phyloP scores from a whole-genome alignment of 2,113 vertebrate species.

The Sinocyclocheilus rhinocerous region DNA sequence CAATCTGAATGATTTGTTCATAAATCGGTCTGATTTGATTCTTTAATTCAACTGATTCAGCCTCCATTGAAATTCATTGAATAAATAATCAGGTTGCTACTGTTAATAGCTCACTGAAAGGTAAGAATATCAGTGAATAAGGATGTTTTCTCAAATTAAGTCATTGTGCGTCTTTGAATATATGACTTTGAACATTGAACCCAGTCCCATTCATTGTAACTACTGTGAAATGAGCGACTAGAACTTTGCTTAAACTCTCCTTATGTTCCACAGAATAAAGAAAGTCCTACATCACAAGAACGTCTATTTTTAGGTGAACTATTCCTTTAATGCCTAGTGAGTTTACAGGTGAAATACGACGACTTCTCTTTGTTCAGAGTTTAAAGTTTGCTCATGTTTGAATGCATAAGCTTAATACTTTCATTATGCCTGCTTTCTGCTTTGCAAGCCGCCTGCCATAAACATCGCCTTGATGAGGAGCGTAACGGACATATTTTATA shows the following conservation, averaged over 20 bases:
- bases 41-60: not conserved
- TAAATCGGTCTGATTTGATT: not conserved
- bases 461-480: conserved; percentile 50
- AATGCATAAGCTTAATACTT: conserved; percentile 53
- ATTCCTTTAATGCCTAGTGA: not conserved
- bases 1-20: not conserved
- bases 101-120: not conserved
- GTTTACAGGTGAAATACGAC: conserved; percentile 5
- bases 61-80: not conserved
- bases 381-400: conserved; percentile 45
- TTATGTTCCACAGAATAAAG: not conserved
- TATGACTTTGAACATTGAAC: not conserved
- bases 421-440: conserved; percentile 57
- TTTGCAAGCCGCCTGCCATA: conserved; percentile 55
- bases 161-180: not conserved
- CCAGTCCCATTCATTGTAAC: not conserved
- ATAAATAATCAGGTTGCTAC: not conserved
- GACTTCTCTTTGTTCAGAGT: conserved; percentile 38
- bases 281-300: too few species aligned
- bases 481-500: conserved; percentile 56
- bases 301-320: not conserved
- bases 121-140: too few species aligned
- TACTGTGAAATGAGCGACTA: not conserved
- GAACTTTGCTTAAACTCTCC: not conserved
- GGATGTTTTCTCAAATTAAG: not conserved